Conservation (phyloP, 2,888 invertebrate species). For the Atrina japonica region DNA sequence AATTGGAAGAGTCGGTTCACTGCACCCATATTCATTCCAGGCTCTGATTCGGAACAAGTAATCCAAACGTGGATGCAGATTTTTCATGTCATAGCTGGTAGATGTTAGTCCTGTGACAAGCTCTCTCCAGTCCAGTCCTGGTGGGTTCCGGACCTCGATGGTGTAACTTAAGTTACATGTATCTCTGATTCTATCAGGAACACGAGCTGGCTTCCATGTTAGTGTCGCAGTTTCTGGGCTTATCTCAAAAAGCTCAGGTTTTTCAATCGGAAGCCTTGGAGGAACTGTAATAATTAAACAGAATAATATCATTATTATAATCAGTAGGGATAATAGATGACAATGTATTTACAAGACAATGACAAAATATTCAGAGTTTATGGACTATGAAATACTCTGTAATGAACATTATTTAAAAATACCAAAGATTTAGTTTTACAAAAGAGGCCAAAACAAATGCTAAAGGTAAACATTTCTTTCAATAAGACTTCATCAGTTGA, state of each 20-base stretch:
- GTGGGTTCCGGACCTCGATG: slow-evolving; percentile 86
- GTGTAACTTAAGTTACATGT: slow-evolving; percentile 69
- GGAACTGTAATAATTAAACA: slow-evolving; percentile 69
- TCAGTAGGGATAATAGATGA: no score
- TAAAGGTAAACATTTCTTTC: no score
- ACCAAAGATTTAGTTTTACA: no score
- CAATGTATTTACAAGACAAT: no score
- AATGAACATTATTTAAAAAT: background rate
- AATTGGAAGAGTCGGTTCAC: slow-evolving; percentile 81
- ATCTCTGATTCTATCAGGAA: slow-evolving; percentile 62
- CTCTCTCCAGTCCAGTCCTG: slow-evolving; percentile 75
- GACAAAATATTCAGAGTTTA: background rate
- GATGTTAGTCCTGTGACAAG: slow-evolving; percentile 64
- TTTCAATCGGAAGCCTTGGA: slow-evolving; percentile 76
- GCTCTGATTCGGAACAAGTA: slow-evolving; percentile 97
- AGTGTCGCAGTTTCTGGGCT: slow-evolving; percentile 67
- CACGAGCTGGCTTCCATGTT: slow-evolving; percentile 72
- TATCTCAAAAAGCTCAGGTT: slow-evolving; percentile 70
- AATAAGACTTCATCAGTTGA: no score
- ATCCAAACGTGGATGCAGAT: slow-evolving; percentile 93
- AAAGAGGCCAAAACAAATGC: no score
- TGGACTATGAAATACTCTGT: background rate
- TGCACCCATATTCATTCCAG: slow-evolving; percentile 97
- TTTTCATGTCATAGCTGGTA: slow-evolving; percentile 55
- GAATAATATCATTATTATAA: background rate